Evolutionary conservation across 2,113 vertebrate species (phyloP).

Genomic region (Salminus brasiliensis): DNA sequence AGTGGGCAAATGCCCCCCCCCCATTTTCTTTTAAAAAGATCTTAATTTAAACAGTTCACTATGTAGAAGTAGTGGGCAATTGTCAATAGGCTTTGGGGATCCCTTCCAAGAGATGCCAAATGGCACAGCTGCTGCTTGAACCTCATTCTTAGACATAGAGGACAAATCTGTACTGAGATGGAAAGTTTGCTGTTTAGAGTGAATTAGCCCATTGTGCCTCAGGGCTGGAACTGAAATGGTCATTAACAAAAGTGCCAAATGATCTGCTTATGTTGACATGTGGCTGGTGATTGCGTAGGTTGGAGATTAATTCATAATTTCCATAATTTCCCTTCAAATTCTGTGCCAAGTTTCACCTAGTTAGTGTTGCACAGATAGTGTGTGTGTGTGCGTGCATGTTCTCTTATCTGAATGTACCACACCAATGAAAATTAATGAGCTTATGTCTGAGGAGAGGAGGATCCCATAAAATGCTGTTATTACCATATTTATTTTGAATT

Average conservation of each 20-base stretch:
- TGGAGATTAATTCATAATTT: constrained; percentile 36
- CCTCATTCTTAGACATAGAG: not conserved
- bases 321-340: constrained; percentile 21
- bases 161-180: no score
- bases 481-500: not conserved
- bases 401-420: not conserved
- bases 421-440: not conserved
- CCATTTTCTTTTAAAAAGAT: not conserved
- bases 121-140: not conserved
- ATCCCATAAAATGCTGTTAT: no score
- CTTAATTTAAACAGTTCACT: not conserved
- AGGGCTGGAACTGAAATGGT: not conserved
- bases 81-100: not conserved
- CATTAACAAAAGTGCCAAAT: constrained; percentile 16
- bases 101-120: not conserved
- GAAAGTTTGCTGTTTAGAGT: not conserved
- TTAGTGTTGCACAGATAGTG: not conserved
- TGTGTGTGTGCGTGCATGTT: not conserved
- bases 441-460: not conserved
- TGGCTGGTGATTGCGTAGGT: not conserved
- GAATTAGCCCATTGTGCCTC: not conserved
- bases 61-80: no score
- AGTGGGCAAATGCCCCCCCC: constrained; percentile 21
- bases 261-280: not conserved
- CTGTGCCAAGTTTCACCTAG: not conserved